Percentiles rank a stretch among this genome's conserved stretches.
Evolutionary conservation across 2,888 invertebrate genomes (phyloP).

Genomic region (Colostygia pectinataria): DNA sequence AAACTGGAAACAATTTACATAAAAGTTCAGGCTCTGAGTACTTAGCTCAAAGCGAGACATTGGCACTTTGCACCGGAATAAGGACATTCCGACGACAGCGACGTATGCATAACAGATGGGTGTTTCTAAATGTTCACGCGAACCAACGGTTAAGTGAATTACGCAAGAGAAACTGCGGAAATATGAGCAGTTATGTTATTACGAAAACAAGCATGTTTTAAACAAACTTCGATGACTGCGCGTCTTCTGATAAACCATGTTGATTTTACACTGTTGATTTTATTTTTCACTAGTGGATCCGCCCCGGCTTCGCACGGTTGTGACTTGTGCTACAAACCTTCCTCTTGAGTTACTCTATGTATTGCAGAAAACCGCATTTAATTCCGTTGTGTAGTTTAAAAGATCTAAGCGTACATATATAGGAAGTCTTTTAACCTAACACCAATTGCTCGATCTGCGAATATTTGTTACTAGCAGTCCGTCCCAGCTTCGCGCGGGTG

Average conservation of each 20-base stretch:
- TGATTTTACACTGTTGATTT: slow-evolving; percentile 4
- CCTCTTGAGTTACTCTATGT: too few relatives aligned
- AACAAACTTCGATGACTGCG: slow-evolving; percentile 23
- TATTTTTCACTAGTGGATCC: too few relatives aligned
- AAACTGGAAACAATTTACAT: slow-evolving; percentile 19
- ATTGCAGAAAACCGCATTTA: too few relatives aligned
- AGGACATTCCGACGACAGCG: slow-evolving; percentile 15
- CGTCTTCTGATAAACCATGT: slow-evolving; percentile 26
- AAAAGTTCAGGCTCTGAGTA: not conserved
- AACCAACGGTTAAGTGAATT: slow-evolving; percentile 28
- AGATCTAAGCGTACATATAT: too few relatives aligned
- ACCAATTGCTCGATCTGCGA: too few relatives aligned
- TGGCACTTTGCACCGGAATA: slow-evolving; percentile 6
- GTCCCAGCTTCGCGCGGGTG: too few relatives aligned
- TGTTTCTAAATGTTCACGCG: slow-evolving; percentile 24
- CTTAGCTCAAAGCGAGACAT: not conserved
- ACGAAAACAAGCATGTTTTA: slow-evolving; percentile 29
- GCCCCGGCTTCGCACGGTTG: too few relatives aligned
- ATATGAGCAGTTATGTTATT: slow-evolving; percentile 26
- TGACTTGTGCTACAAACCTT: too few relatives aligned
- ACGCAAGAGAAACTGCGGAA: slow-evolving; percentile 34
- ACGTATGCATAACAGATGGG: slow-evolving; percentile 6
- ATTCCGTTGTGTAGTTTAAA: too few relatives aligned
- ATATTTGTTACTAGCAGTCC: too few relatives aligned
- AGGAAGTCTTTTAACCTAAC: too few relatives aligned